Conservation (phyloP, 2,113 vertebrate species). For the Corythoichthys intestinalis region DNA sequence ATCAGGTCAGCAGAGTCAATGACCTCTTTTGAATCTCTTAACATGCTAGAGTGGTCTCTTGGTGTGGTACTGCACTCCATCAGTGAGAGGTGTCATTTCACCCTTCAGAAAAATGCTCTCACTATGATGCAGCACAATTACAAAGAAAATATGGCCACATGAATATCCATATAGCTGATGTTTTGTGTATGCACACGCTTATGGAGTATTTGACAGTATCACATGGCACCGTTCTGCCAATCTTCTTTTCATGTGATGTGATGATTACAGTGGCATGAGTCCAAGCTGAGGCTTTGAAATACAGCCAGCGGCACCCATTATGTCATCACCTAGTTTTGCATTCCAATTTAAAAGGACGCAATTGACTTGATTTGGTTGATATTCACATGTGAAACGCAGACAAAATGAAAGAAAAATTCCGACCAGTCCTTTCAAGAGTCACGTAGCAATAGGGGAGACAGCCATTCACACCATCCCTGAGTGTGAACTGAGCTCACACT, state of each 20-base stretch:
- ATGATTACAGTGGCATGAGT: slow-evolving; percentile 3
- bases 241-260: slow-evolving; percentile 4
- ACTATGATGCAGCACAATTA: not conserved
- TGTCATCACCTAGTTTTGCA: slow-evolving; percentile 11
- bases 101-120: not conserved
- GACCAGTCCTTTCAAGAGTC: not conserved
- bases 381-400: not conserved
- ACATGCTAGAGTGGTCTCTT: not conserved
- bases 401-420: not conserved
- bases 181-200: not conserved
- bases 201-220: not conserved
- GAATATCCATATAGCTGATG: not conserved
- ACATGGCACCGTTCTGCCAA: not conserved
- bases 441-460: too few relatives aligned
- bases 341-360: slow-evolving; percentile 5
- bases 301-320: slow-evolving; percentile 2
- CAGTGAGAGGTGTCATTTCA: not conserved
- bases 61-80: not conserved
- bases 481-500: too few relatives aligned
- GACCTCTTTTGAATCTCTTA: slow-evolving; percentile 3
- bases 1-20: slow-evolving; percentile 2
- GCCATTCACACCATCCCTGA: not conserved
- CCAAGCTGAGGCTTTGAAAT: slow-evolving; percentile 9
- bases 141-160: not conserved
- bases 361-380: not conserved